Conservation (phyloP, 2,113 vertebrate species). For the Mormyrus lacerda region DNA sequence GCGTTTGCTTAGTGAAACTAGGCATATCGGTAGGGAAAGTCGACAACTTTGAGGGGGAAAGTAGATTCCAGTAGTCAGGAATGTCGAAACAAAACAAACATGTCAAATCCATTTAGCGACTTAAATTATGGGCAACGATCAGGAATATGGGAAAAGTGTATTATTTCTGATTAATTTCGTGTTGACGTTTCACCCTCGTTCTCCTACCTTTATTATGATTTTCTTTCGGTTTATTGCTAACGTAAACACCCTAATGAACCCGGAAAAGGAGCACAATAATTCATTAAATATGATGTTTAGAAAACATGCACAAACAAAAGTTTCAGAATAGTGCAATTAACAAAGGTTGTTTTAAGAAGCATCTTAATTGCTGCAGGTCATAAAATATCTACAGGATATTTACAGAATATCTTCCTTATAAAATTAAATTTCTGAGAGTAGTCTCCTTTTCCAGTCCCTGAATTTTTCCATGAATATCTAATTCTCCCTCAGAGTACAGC, state of each 20-base stretch:
- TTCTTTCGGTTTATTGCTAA: conserved; percentile 47
- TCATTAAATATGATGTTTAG: conserved; percentile 17
- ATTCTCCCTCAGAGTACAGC: conserved; percentile 14
- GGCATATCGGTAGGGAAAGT: conserved; percentile 40
- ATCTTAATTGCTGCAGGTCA: not conserved
- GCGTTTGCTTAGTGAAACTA: conserved; percentile 11
- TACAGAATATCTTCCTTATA: not conserved
- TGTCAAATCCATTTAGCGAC: conserved; percentile 53
- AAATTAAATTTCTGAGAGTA: not conserved
- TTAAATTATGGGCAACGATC: conserved; percentile 34
- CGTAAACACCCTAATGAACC: conserved; percentile 56
- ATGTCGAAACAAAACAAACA: conserved; percentile 65
- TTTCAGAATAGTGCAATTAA: not conserved
- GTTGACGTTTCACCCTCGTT: not conserved
- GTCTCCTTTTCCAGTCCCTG: not conserved
- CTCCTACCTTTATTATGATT: conserved; percentile 45
- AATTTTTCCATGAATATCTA: not conserved
- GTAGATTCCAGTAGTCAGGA: conserved; percentile 64
- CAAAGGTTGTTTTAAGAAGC: not conserved
- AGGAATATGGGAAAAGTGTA: conserved; percentile 41
- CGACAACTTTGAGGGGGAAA: conserved; percentile 46
- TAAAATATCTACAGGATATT: not conserved
- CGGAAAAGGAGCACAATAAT: conserved; percentile 45
- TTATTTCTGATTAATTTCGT: conserved; percentile 57
- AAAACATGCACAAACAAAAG: conserved; percentile 19